A percentile compares a stretch with the other conserved stretches of the same genome.
Evolutionary conservation across 2,888 invertebrate genomes (phyloP).

Genomic region (Tiliacea citrago): DNA sequence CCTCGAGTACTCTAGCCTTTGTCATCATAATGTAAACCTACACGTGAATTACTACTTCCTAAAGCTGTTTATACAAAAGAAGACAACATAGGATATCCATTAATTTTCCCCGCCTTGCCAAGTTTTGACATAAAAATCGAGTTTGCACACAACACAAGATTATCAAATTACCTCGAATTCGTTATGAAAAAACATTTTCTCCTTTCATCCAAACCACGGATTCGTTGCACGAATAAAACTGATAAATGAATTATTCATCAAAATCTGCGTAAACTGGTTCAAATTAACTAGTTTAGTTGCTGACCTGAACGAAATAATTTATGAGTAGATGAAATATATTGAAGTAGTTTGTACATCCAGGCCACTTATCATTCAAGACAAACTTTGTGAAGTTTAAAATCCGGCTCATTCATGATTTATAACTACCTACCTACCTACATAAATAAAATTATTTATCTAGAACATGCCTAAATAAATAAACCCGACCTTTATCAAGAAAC

Average conservation of each 20-base stretch:
- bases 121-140: slow-evolving; percentile 45
- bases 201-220: slow-evolving; percentile 34
- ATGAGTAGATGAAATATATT: slow-evolving; percentile 55
- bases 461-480: slow-evolving; percentile 27
- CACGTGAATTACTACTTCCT: slow-evolving; percentile 64
- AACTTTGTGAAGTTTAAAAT: slow-evolving; percentile 56
- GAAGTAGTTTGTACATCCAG: slow-evolving; percentile 46
- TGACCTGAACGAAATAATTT: slow-evolving; percentile 61
- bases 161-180: slow-evolving; percentile 56
- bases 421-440: slow-evolving; percentile 20
- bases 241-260: slow-evolving; percentile 48
- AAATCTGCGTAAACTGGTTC: slow-evolving; percentile 52
- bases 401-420: slow-evolving; percentile 55
- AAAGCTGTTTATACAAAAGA: slow-evolving; percentile 56
- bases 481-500: slow-evolving; percentile 47
- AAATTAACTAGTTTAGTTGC: slow-evolving; percentile 54
- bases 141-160: slow-evolving; percentile 43
- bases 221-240: slow-evolving; percentile 51
- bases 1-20: slow-evolving; percentile 62
- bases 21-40: slow-evolving; percentile 62
- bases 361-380: slow-evolving; percentile 37
- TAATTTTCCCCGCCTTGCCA: slow-evolving; percentile 36
- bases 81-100: slow-evolving; percentile 55
- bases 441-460: slow-evolving; percentile 51
- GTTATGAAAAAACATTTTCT: slow-evolving; percentile 35